Conservation (phyloP, 2,888 invertebrate species). For the Acronicta aceris region DNA sequence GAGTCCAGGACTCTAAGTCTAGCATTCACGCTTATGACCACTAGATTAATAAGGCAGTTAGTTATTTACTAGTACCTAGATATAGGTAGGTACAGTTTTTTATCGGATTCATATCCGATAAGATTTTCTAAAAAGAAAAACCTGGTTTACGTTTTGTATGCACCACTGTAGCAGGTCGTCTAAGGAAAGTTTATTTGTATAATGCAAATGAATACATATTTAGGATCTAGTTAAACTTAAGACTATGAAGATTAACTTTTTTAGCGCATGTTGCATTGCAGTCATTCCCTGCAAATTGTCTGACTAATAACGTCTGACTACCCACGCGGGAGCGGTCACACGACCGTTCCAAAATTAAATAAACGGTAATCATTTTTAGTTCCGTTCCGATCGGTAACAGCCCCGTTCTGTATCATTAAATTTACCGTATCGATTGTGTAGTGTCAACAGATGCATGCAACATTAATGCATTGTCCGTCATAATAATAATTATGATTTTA, state of each 20-base stretch:
- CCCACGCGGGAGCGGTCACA: conserved; percentile 38
- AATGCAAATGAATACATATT: too few species aligned
- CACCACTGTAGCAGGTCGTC: too few species aligned
- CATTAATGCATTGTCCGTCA: conserved; percentile 15
- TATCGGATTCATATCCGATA: too few species aligned
- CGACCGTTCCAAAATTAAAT: conserved; percentile 50
- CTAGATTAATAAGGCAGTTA: too few species aligned
- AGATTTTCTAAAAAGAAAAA: too few species aligned
- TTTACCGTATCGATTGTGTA: conserved; percentile 68
- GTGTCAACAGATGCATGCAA: conserved; percentile 45
- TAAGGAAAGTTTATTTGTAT: too few species aligned
- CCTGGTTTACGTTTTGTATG: too few species aligned
- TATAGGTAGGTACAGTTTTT: too few species aligned
- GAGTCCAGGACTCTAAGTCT: too few species aligned
- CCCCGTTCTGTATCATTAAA: conserved; percentile 79
- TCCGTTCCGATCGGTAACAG: conserved; percentile 74
- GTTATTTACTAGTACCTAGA: too few species aligned
- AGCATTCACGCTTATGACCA: too few species aligned
- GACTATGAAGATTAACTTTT: background rate
- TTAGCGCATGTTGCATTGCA: conserved; percentile 13
- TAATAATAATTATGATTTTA: background rate
- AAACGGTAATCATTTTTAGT: conserved; percentile 52
- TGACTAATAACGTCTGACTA: conserved; percentile 37
- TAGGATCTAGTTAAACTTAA: background rate
- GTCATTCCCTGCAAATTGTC: conserved; percentile 14